A percentile compares a stretch with the other conserved stretches of the same genome.
phyloP scores from a whole-genome alignment of 2,888 invertebrate species.

The Drosophila subquinaria region DNA sequence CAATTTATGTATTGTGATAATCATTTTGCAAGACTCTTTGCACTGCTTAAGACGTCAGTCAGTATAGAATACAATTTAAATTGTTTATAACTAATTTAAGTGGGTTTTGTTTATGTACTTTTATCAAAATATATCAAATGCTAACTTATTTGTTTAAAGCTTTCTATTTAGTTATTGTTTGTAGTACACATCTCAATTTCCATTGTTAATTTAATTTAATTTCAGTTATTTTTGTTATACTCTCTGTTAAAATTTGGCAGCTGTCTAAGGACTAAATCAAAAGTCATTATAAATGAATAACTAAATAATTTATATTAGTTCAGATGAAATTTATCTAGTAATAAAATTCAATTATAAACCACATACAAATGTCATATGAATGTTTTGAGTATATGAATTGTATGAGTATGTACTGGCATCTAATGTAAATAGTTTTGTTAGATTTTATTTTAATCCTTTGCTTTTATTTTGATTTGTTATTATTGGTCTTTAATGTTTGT shows the following conservation, averaged over 20 bases:
- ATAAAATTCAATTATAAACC: constrained; percentile 50
- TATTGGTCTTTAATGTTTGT: constrained; percentile 40
- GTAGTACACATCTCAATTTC: constrained; percentile 43
- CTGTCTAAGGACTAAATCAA: constrained; percentile 56
- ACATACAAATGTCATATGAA: neutral
- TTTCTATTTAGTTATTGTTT: constrained; percentile 78
- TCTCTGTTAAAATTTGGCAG: constrained; percentile 70
- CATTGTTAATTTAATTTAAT: constrained; percentile 26
- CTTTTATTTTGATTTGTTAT: constrained; percentile 14
- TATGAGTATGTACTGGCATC: constrained; percentile 5
- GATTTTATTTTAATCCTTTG: constrained; percentile 11
- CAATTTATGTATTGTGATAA: constrained; percentile 29
- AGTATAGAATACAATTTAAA: constrained; percentile 53
- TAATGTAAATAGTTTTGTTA: constrained; percentile 28
- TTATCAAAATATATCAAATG: constrained; percentile 78
- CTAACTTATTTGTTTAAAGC: constrained; percentile 77
- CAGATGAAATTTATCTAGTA: constrained; percentile 61
- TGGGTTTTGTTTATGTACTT: constrained; percentile 34
- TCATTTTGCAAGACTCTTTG: constrained; percentile 38
- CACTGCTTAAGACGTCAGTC: constrained; percentile 58
- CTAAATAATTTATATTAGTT: constrained; percentile 38
- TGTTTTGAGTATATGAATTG: neutral
- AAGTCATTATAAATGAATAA: constrained; percentile 33
- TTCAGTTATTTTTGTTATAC: constrained; percentile 20
- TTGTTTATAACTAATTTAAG: constrained; percentile 57